phyloP scores from a whole-genome alignment of 2,888 invertebrate species.

The Aphrophora alni region DNA sequence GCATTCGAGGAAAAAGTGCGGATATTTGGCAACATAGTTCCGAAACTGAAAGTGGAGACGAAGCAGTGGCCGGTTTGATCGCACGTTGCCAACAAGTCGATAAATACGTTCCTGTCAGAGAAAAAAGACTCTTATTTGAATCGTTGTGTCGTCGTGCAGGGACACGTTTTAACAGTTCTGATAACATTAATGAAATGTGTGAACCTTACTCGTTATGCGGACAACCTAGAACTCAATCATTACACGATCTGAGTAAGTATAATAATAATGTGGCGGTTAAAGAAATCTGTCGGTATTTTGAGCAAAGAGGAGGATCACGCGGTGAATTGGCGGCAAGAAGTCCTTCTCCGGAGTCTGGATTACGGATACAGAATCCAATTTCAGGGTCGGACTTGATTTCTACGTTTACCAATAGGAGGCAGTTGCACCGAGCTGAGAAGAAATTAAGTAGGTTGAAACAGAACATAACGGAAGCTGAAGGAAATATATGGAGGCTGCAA shows the following conservation, averaged over 20 bases:
- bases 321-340: conserved; percentile 26
- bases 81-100: conserved; percentile 54
- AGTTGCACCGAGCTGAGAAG: conserved; percentile 38
- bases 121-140: conserved; percentile 73
- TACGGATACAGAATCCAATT: not conserved
- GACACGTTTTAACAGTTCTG: conserved; percentile 38
- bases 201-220: conserved; percentile 59
- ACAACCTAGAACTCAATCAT: conserved; percentile 66
- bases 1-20: conserved; percentile 55
- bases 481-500: conserved; percentile 42
- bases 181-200: conserved; percentile 45
- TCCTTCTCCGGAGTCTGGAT: conserved; percentile 24
- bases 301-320: conserved; percentile 28
- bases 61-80: conserved; percentile 48
- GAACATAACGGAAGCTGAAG: conserved; percentile 43
- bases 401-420: not conserved
- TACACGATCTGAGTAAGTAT: conserved; percentile 65
- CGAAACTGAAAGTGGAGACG: conserved; percentile 47
- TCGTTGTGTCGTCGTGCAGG: conserved; percentile 64
- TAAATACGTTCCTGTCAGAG: conserved; percentile 68
- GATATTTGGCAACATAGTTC: conserved; percentile 48
- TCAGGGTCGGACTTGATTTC: not conserved
- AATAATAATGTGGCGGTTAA: conserved; percentile 66
- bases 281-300: conserved; percentile 65
- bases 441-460: conserved; percentile 38